Evolutionary conservation across 2,113 vertebrate genomes (phyloP).

Genomic region (Rhinichthys klamathensis): DNA sequence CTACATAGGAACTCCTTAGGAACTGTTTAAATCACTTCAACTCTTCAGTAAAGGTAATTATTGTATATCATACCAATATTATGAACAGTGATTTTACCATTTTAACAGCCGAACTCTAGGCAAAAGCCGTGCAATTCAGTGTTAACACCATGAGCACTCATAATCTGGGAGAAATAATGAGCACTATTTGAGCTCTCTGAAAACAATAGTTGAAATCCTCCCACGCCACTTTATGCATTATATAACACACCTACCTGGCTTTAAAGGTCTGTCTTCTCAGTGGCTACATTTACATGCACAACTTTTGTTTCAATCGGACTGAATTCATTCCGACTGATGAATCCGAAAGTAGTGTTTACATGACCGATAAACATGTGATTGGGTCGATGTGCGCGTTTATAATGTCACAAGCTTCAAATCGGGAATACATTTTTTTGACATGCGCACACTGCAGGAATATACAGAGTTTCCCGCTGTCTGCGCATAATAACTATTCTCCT

Average conservation of each 20-base stretch:
- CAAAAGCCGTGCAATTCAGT: background rate
- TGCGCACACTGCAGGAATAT: too few relatives aligned
- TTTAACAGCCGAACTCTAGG: background rate
- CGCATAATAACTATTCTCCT: too few relatives aligned
- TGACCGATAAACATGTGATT: too few relatives aligned
- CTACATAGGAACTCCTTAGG: background rate
- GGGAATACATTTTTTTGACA: too few relatives aligned
- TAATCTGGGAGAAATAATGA: conserved; percentile 20
- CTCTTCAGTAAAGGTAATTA: background rate
- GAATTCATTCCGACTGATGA: too few relatives aligned
- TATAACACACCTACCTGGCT: conserved; percentile 31
- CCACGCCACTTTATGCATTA: conserved; percentile 18
- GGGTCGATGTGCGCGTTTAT: too few relatives aligned
- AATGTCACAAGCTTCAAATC: too few relatives aligned
- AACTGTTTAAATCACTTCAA: background rate
- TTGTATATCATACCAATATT: background rate
- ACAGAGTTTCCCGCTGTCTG: too few relatives aligned
- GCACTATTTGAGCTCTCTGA: conserved; percentile 2
- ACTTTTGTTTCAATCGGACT: too few relatives aligned
- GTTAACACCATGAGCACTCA: background rate
- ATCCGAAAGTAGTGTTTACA: too few relatives aligned
- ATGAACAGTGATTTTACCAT: background rate
- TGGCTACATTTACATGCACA: too few relatives aligned
- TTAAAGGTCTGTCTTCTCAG: background rate
- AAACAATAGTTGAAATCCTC: conserved; percentile 21